A percentile compares a stretch with the other conserved stretches of the same genome.
Evolutionary conservation across 92 coral and sea anemone genomes (phyloP).

Genomic region (Muricea muricata): DNA sequence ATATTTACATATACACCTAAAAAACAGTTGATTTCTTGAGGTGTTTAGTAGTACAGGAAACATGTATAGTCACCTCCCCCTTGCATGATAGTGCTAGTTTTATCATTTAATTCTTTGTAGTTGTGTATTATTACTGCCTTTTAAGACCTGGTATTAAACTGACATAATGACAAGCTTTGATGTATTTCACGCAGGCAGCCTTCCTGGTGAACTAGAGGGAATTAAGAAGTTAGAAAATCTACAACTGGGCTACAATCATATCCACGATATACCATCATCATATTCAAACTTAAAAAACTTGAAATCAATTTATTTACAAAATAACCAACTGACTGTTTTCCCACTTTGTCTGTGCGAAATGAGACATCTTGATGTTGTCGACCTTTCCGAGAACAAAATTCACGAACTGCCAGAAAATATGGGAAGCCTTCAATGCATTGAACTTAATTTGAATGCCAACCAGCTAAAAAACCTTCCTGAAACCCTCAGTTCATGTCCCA

Average conservation of each 20-base stretch:
- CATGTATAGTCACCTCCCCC: too few species aligned
- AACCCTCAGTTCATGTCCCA: slow-evolving; percentile 70
- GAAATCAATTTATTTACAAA: slow-evolving; percentile 76
- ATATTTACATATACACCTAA: too few species aligned
- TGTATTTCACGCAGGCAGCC: slow-evolving; percentile 47
- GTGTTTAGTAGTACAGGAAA: too few species aligned
- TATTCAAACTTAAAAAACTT: slow-evolving; percentile 73
- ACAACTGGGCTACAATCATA: slow-evolving; percentile 64
- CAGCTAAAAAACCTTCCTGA: slow-evolving; percentile 74
- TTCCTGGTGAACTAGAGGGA: slow-evolving; percentile 77
- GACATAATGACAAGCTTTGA: background rate
- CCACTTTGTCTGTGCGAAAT: slow-evolving; percentile 78
- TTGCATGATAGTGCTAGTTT: too few species aligned
- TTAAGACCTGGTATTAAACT: too few species aligned
- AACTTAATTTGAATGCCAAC: slow-evolving; percentile 84
- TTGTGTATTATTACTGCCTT: too few species aligned
- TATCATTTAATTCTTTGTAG: too few species aligned
- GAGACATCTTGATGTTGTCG: slow-evolving; percentile 80
- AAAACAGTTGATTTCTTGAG: too few species aligned
- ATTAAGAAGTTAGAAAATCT: slow-evolving; percentile 83
- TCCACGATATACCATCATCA: slow-evolving; percentile 72
- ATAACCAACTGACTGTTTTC: slow-evolving; percentile 79
- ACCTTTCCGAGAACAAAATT: slow-evolving; percentile 83
- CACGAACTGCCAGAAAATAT: slow-evolving; percentile 77
- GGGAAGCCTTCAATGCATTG: slow-evolving; percentile 82